phyloP scores from a whole-genome alignment of 2,797 vertebrate species.

The Coccyzus lansbergi region DNA sequence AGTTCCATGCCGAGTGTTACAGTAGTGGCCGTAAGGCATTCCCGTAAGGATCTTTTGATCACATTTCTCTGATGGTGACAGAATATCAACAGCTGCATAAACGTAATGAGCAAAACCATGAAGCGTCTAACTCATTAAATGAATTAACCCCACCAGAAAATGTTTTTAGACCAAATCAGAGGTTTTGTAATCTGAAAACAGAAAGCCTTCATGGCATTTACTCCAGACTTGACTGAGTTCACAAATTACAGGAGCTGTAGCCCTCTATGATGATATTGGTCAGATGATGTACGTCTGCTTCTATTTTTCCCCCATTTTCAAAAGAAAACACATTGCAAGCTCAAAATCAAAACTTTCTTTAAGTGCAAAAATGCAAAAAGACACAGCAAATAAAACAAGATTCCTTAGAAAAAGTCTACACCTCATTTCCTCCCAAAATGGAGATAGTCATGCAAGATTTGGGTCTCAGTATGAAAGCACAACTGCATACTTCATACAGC shows the following conservation, averaged over 20 bases:
- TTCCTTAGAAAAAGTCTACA: not conserved
- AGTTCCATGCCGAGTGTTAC: rapidly evolving
- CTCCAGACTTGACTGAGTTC: not conserved
- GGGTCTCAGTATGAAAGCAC: not conserved
- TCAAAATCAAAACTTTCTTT: too few species aligned
- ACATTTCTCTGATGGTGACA: not conserved
- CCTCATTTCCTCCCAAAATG: not conserved
- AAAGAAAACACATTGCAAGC: not conserved
- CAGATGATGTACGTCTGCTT: not conserved
- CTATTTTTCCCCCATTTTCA: not conserved
- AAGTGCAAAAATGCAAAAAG: not conserved
- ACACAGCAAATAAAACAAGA: not conserved
- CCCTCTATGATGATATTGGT: too few species aligned
- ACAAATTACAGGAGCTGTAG: not conserved
- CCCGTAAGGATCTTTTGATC: not conserved
- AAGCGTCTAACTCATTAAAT: not conserved
- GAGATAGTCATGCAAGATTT: not conserved
- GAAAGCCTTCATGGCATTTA: not conserved
- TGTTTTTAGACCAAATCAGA: not conserved
- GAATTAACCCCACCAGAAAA: not conserved
- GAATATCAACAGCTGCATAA: not conserved
- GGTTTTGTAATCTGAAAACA: not conserved
- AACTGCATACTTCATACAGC: not conserved
- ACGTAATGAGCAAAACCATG: not conserved
- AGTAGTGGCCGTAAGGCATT: rapidly evolving